phyloP scores from a whole-genome alignment of 2,113 vertebrate genomes.

The Aix galericulata region DNA sequence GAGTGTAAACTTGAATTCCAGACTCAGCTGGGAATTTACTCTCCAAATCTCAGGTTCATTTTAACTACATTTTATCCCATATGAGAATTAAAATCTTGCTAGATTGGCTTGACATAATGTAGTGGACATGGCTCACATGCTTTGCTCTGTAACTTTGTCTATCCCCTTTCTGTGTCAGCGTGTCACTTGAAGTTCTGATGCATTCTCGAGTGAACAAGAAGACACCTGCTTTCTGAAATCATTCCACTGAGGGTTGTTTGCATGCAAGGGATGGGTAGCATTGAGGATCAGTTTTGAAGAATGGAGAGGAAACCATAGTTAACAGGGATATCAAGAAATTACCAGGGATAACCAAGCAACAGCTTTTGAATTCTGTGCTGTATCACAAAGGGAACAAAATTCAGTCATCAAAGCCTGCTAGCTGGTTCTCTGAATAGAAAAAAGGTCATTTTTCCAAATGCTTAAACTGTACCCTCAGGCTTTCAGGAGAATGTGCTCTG shows the following conservation, averaged over 20 bases:
- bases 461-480: background rate
- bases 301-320: background rate
- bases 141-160: background rate
- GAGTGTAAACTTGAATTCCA: background rate
- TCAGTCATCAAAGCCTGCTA: background rate
- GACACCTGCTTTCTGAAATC: background rate
- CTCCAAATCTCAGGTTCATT: background rate
- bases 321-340: background rate
- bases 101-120: background rate
- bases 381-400: background rate
- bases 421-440: background rate
- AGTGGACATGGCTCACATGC: background rate
- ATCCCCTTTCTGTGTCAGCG: background rate
- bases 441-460: conserved; percentile 36
- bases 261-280: background rate
- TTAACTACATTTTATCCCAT: background rate
- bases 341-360: background rate
- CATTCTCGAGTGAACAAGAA: background rate
- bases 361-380: background rate
- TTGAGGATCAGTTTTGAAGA: background rate
- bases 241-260: background rate
- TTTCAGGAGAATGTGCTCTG: background rate
- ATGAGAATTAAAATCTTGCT: background rate
- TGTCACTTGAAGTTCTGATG: background rate
- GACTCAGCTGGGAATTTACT: background rate